These are phyloP conservation scores for Yponomeuta cagnagella DNA, from an alignment of 2,888 invertebrate genomes.

Conservation along the genomic window DNA sequence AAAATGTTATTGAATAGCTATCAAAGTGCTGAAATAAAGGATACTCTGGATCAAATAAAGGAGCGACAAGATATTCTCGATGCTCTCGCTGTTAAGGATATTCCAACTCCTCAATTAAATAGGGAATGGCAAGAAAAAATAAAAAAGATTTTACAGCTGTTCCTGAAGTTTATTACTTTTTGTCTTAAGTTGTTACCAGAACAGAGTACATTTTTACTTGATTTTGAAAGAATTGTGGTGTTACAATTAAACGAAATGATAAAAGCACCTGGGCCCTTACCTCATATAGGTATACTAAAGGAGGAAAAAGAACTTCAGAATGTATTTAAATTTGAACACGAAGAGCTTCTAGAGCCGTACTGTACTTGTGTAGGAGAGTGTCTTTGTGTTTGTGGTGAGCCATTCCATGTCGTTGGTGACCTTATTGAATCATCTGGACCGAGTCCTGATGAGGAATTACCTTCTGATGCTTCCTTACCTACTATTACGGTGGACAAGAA, in stretches of 20 bases:
- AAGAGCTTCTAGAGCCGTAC: not conserved
- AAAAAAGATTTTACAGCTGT: conserved; percentile 52
- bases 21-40: conserved; percentile 42
- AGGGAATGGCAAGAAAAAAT: conserved; percentile 57
- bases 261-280: conserved; percentile 34
- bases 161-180: conserved; percentile 61
- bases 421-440: conserved; percentile 30
- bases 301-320: conserved; percentile 36
- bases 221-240: conserved; percentile 60
- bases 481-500: conserved; percentile 46
- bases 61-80: conserved; percentile 40
- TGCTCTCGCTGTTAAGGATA: conserved; percentile 36
- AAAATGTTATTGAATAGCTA: conserved; percentile 49
- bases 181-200: conserved; percentile 60
- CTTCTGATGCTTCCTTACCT: conserved; percentile 50
- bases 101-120: conserved; percentile 43
- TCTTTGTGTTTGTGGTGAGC: conserved; percentile 28
- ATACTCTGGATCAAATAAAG: conserved; percentile 45
- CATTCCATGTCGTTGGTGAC: conserved; percentile 53
- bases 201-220: conserved; percentile 57
- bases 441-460: conserved; percentile 41
- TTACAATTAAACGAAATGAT: conserved; percentile 61
- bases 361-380: not conserved
- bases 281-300: conserved; percentile 37
- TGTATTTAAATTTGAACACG: conserved; percentile 39